Base-by-base conservation (phyloP, 2,113 vertebrate genomes). In the Rousettus leschenaultii region DNA sequence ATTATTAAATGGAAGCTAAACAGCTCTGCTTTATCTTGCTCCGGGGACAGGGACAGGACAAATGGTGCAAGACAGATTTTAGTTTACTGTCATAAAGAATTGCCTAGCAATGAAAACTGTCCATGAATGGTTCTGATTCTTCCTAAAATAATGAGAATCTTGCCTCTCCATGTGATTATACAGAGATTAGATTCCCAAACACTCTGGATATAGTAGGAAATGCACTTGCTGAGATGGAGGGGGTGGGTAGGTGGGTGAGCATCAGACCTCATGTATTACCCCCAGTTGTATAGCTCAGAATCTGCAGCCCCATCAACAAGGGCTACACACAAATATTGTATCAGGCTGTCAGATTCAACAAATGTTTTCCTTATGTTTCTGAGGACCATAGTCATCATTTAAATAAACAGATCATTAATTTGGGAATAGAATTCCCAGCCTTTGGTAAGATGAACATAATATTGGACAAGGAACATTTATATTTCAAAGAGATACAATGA, bases 371-470 rank as follows among this genome's bases (percentile, higher is more conserved):
- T 59, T 95, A 65, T 87, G 70, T 70, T 96, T 94, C 84, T 86
- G 74, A 95, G 55, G 57, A 75, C 70, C 63, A 70, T 11, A 70
- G 51, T 80, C 35, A 87, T 86, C 38, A 86, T 93, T 91, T 95
- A 95, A 95, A 78, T 79, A 94, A 96, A 84, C 68, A 95, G 48
- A 79, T 53, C 74, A 86, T 92, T 90, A 89, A 97, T 77, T 74
- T 83, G 48, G 94, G 63, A 93, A 73, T 43, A 80, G 24, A 93
- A 89, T 84, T 95, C 38, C 33, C 75, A 94, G 66, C 33, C 77
- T 88, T 71, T 88, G 51, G 48, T 89, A 63, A 96, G 94, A 95
- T 6, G 22, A 38, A 94, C 73, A 82, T 8, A 86, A 66, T 88
- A 48, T 57, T 85, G 63, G 87, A 75, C 63, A 96, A 40, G 61